Conservation (phyloP, 2,113 vertebrate genomes). For the Camelus bactrianus region DNA sequence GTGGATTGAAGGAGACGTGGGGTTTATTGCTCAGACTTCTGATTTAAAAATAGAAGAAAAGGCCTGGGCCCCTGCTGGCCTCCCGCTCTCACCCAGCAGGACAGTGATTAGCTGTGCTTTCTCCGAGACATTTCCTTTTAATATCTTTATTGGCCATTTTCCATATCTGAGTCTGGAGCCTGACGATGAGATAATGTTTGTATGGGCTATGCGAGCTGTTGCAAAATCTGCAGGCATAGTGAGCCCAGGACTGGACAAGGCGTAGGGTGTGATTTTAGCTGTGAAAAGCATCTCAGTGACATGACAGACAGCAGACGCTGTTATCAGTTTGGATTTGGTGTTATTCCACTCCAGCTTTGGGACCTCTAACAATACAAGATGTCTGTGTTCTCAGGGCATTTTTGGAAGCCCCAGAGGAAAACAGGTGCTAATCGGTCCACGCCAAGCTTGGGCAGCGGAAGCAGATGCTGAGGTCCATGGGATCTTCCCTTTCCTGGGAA, state of each 20-base stretch:
- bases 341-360: not conserved
- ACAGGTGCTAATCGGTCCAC: not conserved
- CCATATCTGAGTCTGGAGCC: not conserved
- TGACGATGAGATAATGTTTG: not conserved
- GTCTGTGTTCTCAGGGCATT: not conserved
- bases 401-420: not conserved
- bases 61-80: not conserved
- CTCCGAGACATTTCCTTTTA: not conserved
- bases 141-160: conserved; percentile 26
- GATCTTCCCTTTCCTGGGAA: not conserved
- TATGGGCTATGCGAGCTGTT: too few species aligned
- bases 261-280: not conserved
- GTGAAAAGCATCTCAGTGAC: not conserved
- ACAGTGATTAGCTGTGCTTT: conserved; percentile 46
- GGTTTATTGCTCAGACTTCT: conserved; percentile 22
- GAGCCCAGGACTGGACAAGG: not conserved
- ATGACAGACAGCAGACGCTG: not conserved
- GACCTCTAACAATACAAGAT: not conserved
- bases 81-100: conserved; percentile 42
- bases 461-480: not conserved
- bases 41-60: conserved; percentile 68
- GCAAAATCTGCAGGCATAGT: not conserved
- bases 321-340: not conserved
- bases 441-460: not conserved
- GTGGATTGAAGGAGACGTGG: not conserved